Evolutionary conservation across 2,113 vertebrate genomes (phyloP), one percentile per base, ranked within the genome.

Genomic region (Bos javanicus): DNA sequence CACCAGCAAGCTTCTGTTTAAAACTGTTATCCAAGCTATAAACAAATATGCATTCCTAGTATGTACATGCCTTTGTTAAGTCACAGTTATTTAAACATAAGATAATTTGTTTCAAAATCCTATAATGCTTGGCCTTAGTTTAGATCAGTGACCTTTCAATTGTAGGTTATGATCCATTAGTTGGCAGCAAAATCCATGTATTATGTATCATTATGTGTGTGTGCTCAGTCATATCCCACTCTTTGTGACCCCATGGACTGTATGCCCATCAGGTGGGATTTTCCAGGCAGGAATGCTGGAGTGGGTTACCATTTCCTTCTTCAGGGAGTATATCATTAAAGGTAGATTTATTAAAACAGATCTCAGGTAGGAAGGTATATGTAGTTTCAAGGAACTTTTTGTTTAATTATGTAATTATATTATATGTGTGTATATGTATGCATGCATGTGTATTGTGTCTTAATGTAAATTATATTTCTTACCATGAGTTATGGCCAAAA

Each of bases 1-100:
- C 54, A 99, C 99, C 0, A 99, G 99, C 98, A 99, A 99, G 98
- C 99, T 99, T 86, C 92, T 98, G 1, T 99, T 99, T 96, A 98
- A 86, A 96, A 99, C 99, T 28, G 99, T 99, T 30, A 98, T 99
- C 86, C 60, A 97, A 39, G 99, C 99, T 2, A 98, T 99, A 86
- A 96, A 98, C 16, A 99, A 99, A 56, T 99, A 99, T 46, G 99
- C 99, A 19, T 99, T 99, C 91, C 59, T 98, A 99, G 99, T 99
- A 99, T 1, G 98, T 98, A 39, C 1, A 25, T 56, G 3, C 16
- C 1, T 50, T 80, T 33, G 8, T 60, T 89, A 64, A 76, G 57
- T 82, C 80, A 33, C 62, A 67, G 50, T 21, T 84, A 87, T 30
- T 52, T 39, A 86, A 95, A 62, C 21, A 76, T 19, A 74, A 26